Evolutionary conservation across 2,797 vertebrate species (phyloP).

Genomic region (Anabas testudineus): DNA sequence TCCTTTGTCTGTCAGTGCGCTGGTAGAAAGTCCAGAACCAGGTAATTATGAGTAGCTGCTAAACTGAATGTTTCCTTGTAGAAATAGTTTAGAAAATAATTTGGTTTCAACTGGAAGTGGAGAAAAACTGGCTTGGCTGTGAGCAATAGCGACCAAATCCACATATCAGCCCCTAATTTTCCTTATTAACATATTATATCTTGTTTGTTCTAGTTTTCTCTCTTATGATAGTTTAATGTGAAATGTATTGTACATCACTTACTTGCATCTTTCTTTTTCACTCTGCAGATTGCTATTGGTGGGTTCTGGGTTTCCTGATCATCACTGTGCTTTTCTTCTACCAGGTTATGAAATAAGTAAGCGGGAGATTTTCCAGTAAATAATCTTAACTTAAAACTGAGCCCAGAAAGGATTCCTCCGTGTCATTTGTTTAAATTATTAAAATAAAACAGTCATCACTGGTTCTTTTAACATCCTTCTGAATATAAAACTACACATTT

Average conservation of each 20-base stretch:
- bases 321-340: slow-evolving; percentile 81
- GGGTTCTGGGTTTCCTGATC: slow-evolving; percentile 73
- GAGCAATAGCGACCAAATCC: no score
- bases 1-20: slow-evolving; percentile 70
- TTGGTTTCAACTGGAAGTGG: no score
- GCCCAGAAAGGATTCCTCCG: slow-evolving; percentile 1
- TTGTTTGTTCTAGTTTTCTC: no score
- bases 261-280: slow-evolving; percentile 34
- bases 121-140: no score
- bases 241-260: no score
- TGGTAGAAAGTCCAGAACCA: slow-evolving; percentile 66
- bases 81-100: no score
- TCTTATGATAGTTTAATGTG: no score
- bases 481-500: neutral
- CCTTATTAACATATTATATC: no score
- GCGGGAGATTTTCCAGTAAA: neutral
- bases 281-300: slow-evolving; percentile 75
- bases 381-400: slow-evolving; percentile 28
- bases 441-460: neutral
- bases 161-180: no score
- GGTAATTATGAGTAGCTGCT: slow-evolving; percentile 53
- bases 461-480: neutral
- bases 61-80: neutral
- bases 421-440: slow-evolving; percentile 43
- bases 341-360: slow-evolving; percentile 73